Evolutionary conservation across 1,140 invertebrate genomes (phyloP), one percentile per base, ranked within the genome.

Genomic region (Drosophila simulans): DNA sequence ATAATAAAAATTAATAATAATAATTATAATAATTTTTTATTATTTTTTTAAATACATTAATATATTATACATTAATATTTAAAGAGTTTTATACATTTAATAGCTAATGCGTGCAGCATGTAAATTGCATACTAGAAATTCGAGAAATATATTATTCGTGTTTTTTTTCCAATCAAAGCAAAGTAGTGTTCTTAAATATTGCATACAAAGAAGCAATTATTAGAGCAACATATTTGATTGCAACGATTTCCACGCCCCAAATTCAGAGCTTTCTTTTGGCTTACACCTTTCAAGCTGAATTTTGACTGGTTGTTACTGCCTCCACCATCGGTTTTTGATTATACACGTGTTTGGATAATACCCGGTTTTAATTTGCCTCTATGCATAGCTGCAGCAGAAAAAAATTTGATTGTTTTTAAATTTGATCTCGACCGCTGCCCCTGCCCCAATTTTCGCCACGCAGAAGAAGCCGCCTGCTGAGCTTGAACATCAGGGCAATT

Each of bases 361-460:
- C 58, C 69, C 40, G 60, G 60, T 56, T 74, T 74, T 82, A 59
- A 62, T 46, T 78, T 63, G 62, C 42, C 37, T 69, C 27, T 83
- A 43, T 74, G 56, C 73, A 80, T 53, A 65, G 79, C 56, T 34
- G 53, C 59, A 60, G 46, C 54, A 51, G 37, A 53, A 65, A 71
- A 70, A 66, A 76, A 71, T 56, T 85, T 85, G 71, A 84, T 85
- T 85, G 71, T 76, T 85, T 84, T 84, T 80, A 77, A 84, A 84
- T 85, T 76, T 84, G 77, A 84, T 75, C 73, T 56, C 68, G 37
- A 66, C 35, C 27, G 48, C 62, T 59, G 27, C 59, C 62, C 46
- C 42, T 56, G 49, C 71, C 65, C 77, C 51, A 56, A n/a, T 17
- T 45, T 56, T 55, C 48, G 25, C 42, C 55, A 58, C 53, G 65